Base-by-base conservation (phyloP, 2,113 vertebrate genomes). In the Chrysochloris asiatica region DNA sequence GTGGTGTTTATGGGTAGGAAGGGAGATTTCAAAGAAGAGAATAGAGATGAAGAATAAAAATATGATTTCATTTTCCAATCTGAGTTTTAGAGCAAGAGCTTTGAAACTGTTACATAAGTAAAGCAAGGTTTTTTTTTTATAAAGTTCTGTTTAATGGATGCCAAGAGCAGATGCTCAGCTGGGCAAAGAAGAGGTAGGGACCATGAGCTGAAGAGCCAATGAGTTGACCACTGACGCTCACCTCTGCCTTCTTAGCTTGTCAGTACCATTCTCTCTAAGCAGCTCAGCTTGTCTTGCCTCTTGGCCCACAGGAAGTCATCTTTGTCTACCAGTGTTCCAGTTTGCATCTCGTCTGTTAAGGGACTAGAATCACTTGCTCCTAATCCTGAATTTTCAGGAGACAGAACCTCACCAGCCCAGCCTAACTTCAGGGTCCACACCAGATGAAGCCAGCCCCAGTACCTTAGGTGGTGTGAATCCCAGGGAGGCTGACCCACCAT, bases 361-460 rank as follows among this genome's bases (percentile, higher is more conserved):
- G 83, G 30, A 30, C 54, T 17, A 67, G 48, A 69, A 13, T 76
- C 41, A 48, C 30, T 28, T 43, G 45, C 21, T 77, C 61, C 50
- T 83, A 59, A 84, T 30, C 88, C 45, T 79, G 82, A 85, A 75
- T 65, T 86, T 73, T 56, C 33, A 75, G 54, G 54, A 79, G 61
- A 79, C 11, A 81, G 56, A 54, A 17, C 82, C 54, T 82, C 38
- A 54, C 65, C 33, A 76, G 24, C 67, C 81, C 43, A 67, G 48
- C 17, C 75, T 47, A 54, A 54, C 69, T 47, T 47, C 17, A 33
- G 30, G 10, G 12, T 75, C 45, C 30, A 6, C 22, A 75, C n/a
- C 45, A 56, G 67, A 43, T 36, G 45, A 30, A 36, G 16, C 0
- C 48, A 54, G 22, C 8, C 30, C 12, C 38, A 59, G 50, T 3